Conservation (phyloP, 2,113 vertebrate species). For the Stercorarius parasiticus region DNA sequence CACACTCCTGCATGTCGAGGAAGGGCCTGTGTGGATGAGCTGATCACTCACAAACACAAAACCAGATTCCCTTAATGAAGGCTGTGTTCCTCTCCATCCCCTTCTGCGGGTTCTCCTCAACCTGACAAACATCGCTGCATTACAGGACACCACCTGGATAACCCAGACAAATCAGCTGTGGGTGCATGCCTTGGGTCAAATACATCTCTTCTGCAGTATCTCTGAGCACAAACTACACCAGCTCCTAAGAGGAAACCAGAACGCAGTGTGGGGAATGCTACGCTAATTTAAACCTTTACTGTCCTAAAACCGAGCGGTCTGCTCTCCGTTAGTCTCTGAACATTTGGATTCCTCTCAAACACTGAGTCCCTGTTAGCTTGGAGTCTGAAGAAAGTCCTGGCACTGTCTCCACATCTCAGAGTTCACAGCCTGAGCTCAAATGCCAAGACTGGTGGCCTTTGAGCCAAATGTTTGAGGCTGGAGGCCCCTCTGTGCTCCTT, state of each 20-base stretch:
- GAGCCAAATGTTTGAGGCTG: not conserved
- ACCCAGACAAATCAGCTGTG: not conserved
- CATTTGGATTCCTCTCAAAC: not conserved
- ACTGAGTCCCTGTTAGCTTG: not conserved
- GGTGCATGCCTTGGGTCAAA: not conserved
- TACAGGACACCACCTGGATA: not conserved
- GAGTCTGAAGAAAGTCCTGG: not conserved
- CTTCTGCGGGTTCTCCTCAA: not conserved
- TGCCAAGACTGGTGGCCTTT: not conserved
- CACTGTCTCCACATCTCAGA: not conserved
- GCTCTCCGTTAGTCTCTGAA: not conserved
- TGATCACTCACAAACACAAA: not conserved
- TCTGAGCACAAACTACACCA: not conserved
- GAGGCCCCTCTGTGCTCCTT: not conserved
- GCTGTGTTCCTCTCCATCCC: not conserved
- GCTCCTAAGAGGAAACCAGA: not conserved
- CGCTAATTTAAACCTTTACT: not conserved
- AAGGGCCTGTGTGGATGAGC: not conserved
- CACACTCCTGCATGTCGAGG: not conserved
- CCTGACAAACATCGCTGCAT: not conserved
- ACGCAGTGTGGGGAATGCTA: fast-evolving
- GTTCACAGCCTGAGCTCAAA: not conserved
- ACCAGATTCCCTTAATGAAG: not conserved
- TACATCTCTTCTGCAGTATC: not conserved
- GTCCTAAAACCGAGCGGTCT: fast-evolving